Evolutionary conservation across 2,113 vertebrate genomes (phyloP), one percentile per base, ranked within the genome.

Genomic region (Tyrannus savana): DNA sequence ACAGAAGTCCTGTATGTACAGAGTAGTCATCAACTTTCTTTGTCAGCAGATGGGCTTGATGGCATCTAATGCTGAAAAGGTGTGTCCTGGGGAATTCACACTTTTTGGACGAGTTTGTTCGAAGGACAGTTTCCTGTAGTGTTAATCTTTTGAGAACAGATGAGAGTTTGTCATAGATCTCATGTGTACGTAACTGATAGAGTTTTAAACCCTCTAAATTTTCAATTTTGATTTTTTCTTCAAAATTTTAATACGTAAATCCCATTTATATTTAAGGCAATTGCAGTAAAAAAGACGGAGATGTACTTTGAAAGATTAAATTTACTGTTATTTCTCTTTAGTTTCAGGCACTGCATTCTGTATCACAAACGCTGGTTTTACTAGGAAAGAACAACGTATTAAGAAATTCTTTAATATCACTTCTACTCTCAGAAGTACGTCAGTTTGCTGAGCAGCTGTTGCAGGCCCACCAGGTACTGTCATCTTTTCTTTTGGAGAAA

Each of bases 391-490:
- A 98, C 96, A 95, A 58, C 59, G 37, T 94, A 31, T 94, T 98
- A 37, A 98, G 96, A 90, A 96, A 97, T 77, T 95, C 98, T 52
- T 95, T 98, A 69, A 78, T 99, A 80, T 95, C 97, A 55, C 98
- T 98, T 79, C 93, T 99, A 30, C 97, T 99, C 1, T 95, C 97
- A 11, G 97, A 98, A 97, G 87, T 99, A 89, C 97, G 90, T 91
- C 79, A 83, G 46, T 97, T 99, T 93, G 96, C 97, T 44, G 97
- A 98, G 71, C 95, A 97, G 66, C 97, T 99, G 41, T 96, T 95
- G 96, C 89, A 97, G 63, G 74, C 95, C 82, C 82, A 91, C 82
- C 98, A 99, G 99, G 99, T 99, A 98, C 30, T 53, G 33, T 73
- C 21, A 69, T 37, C 44, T 41, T 78, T 90, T 76, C 27, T 80